phyloP scores from a whole-genome alignment of 2,888 invertebrate species.

The Silvanus unidentatus region DNA sequence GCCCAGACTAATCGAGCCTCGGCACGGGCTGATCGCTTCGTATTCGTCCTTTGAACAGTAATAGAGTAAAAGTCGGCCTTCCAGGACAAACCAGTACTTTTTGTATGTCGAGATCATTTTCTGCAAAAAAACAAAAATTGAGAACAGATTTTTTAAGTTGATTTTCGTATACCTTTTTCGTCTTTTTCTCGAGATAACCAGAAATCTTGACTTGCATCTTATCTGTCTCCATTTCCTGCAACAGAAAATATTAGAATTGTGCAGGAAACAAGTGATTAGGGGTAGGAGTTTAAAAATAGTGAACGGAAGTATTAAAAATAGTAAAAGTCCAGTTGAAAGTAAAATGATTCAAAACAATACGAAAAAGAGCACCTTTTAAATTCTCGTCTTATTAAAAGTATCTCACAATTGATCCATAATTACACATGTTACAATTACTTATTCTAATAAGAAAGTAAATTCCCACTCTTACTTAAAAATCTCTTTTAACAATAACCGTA shows the following conservation, averaged over 20 bases:
- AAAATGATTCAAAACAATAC: too few species aligned
- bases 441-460: too few species aligned
- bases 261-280: not conserved
- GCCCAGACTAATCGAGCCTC: conserved; percentile 50
- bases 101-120: conserved; percentile 49
- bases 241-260: not conserved
- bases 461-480: too few species aligned
- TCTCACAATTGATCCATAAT: too few species aligned
- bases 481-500: too few species aligned
- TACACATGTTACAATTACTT: too few species aligned
- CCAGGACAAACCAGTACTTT: conserved; percentile 52
- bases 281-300: too few species aligned
- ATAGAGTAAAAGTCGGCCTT: conserved; percentile 50
- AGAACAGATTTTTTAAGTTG: not conserved
- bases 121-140: conserved; percentile 32
- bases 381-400: too few species aligned
- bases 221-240: conserved; percentile 6
- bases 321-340: too few species aligned
- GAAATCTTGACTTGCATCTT: conserved; percentile 43
- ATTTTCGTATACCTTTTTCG: conserved; percentile 44
- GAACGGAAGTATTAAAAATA: too few species aligned
- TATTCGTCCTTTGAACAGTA: conserved; percentile 51
- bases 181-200: conserved; percentile 50
- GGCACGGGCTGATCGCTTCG: conserved; percentile 48
- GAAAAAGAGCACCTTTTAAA: too few species aligned